Percentiles rank a stretch among this genome's conserved stretches.
Evolutionary conservation across 2,113 vertebrate species (phyloP).

Genomic region (Puma concolor): DNA sequence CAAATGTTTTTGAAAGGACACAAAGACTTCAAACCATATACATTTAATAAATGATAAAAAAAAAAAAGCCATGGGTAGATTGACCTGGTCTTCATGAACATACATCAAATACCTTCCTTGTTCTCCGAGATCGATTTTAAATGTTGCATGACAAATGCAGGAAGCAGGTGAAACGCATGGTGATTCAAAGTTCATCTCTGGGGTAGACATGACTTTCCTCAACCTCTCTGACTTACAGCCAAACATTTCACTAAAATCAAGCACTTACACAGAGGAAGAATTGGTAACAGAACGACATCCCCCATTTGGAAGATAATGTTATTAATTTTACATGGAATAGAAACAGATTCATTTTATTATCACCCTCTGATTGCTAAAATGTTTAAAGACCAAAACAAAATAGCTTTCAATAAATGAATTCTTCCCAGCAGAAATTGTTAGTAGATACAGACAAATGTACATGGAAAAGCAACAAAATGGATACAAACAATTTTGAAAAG

Average conservation of each 20-base stretch:
- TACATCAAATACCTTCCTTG: constrained; percentile 32
- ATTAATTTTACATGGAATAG: constrained; percentile 23
- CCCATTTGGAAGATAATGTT: constrained; percentile 3
- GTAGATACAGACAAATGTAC: not conserved
- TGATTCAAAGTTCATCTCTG: not conserved
- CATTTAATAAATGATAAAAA: constrained; percentile 39
- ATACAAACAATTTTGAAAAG: not conserved
- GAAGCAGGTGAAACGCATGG: constrained; percentile 34
- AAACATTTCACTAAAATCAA: constrained; percentile 15
- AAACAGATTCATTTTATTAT: constrained; percentile 4
- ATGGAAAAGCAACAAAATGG: not conserved
- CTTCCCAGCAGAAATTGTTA: not conserved
- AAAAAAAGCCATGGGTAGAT: not conserved
- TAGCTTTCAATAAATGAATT: not conserved
- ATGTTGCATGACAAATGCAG: constrained; percentile 27
- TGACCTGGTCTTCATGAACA: constrained; percentile 26
- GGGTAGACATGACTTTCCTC: not conserved
- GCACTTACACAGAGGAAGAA: not conserved
- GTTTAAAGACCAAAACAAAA: constrained; percentile 33
- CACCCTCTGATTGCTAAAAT: constrained; percentile 8
- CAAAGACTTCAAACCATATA: constrained; percentile 52
- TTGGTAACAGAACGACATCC: not conserved
- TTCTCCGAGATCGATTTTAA: constrained; percentile 34
- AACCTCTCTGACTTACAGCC: not conserved
- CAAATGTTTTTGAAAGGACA: constrained; percentile 38